Conservation (phyloP, 2,888 invertebrate species). For the Tiphia femorata region DNA sequence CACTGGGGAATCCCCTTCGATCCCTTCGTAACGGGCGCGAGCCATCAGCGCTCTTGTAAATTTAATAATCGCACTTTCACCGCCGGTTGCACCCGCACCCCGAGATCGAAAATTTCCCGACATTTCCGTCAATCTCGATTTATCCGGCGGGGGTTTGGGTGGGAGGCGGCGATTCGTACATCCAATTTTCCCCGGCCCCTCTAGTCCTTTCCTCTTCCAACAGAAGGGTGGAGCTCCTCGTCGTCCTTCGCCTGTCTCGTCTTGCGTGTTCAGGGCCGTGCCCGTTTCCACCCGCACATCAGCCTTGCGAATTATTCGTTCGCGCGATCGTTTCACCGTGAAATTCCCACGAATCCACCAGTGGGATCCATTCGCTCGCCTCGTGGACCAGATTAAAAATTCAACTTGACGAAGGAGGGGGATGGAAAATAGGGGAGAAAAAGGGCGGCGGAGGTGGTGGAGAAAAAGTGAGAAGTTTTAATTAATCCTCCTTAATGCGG, state of each 20-base stretch:
- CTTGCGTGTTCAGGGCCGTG: too few relatives aligned
- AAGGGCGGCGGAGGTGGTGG: too few relatives aligned
- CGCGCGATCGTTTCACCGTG: slow-evolving; percentile 17
- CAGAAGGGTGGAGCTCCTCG: too few relatives aligned
- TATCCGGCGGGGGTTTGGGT: slow-evolving; percentile 18
- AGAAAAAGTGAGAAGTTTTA: slow-evolving; percentile 20
- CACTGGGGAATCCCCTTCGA: too few relatives aligned
- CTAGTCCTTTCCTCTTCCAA: too few relatives aligned
- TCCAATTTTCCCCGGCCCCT: slow-evolving; percentile 23
- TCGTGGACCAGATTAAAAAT: slow-evolving; percentile 16
- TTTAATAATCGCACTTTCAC: slow-evolving; percentile 31
- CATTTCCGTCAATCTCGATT: slow-evolving; percentile 34
- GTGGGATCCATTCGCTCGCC: slow-evolving; percentile 2
- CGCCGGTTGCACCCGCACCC: slow-evolving; percentile 10
- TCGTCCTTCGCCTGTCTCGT: neutral
- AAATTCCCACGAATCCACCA: slow-evolving; percentile 16
- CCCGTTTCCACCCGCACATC: neutral
- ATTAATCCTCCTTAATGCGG: slow-evolving; percentile 22
- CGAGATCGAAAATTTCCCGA: slow-evolving; percentile 30
- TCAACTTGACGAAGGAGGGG: slow-evolving; percentile 1
- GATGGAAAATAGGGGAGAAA: neutral
- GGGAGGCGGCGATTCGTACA: slow-evolving; percentile 17
- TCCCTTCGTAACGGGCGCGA: neutral
- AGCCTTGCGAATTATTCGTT: neutral
- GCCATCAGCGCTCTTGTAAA: slow-evolving; percentile 14